These are phyloP conservation scores for Apamea sordens DNA, from an alignment of 2,888 invertebrate species.

Conservation along the genomic window DNA sequence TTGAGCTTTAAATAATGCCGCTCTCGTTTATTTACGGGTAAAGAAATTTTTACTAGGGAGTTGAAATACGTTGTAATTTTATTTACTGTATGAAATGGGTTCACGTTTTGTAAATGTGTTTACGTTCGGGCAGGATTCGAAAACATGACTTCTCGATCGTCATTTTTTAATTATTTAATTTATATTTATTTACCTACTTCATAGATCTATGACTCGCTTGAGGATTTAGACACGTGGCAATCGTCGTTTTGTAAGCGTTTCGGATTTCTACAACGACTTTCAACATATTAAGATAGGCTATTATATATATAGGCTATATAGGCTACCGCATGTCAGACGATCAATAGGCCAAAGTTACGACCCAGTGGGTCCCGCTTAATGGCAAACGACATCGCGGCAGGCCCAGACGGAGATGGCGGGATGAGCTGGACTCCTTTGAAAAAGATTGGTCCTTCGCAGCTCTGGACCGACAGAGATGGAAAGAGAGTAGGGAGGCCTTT, in stretches of 20 bases:
- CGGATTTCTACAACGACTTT: neutral
- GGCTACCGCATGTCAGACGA: too few species aligned
- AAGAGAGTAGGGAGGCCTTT: too few species aligned
- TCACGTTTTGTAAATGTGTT: neutral
- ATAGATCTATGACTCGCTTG: neutral
- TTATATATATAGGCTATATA: too few species aligned
- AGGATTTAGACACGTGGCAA: neutral
- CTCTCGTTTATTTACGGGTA: slow-evolving; percentile 16
- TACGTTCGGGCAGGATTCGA: neutral
- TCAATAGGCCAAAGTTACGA: too few species aligned
- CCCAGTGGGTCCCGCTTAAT: too few species aligned
- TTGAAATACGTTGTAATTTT: neutral
- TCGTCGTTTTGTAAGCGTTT: neutral
- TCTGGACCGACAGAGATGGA: too few species aligned
- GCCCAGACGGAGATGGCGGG: too few species aligned
- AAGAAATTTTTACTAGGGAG: neutral
- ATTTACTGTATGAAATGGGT: neutral
- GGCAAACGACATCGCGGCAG: too few species aligned
- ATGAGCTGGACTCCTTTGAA: too few species aligned
- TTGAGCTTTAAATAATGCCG: slow-evolving; percentile 50
- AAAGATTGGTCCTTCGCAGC: too few species aligned
- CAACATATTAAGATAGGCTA: too few species aligned
- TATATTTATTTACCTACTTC: neutral
- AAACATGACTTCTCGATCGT: neutral
- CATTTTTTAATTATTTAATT: neutral